phyloP scores from a whole-genome alignment of 2,797 vertebrate genomes.

The Tokudaia tokunoshimensis region DNA sequence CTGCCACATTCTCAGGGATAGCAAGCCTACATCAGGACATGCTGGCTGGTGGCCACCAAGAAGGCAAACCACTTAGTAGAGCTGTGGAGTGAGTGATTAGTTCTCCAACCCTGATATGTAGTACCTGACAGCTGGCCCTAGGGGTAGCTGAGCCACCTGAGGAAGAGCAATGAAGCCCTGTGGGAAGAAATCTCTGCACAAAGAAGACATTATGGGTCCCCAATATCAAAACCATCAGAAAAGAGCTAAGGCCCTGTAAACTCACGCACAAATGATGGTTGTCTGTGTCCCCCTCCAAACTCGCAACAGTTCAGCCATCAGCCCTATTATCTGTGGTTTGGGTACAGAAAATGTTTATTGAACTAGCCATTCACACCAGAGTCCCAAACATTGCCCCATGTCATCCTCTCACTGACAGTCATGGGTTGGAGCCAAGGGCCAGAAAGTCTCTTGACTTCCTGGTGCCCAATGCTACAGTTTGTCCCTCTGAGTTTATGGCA shows the following conservation, averaged over 20 bases:
- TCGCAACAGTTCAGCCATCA: too few species aligned
- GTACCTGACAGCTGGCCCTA: background rate
- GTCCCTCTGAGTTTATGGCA: background rate
- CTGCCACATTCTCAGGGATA: background rate
- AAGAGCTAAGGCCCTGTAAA: rapidly evolving
- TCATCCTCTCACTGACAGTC: background rate
- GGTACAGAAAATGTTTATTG: background rate
- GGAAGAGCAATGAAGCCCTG: background rate
- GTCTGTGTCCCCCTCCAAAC: rapidly evolving
- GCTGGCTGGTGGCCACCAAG: background rate
- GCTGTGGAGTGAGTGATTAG: background rate
- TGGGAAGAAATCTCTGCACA: rapidly evolving
- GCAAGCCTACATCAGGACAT: background rate
- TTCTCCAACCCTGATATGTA: rapidly evolving
- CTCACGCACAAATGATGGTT: rapidly evolving
- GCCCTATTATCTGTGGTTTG: background rate
- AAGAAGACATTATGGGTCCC: background rate
- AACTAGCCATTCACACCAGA: rapidly evolving
- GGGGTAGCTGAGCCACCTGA: background rate
- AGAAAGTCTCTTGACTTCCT: background rate
- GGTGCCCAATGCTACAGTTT: background rate
- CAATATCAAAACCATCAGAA: background rate
- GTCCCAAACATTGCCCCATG: rapidly evolving
- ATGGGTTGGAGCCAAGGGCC: background rate
- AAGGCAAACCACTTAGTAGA: background rate